Conservation (phyloP, 2,888 invertebrate genomes). For the Cylloceria caligata region DNA sequence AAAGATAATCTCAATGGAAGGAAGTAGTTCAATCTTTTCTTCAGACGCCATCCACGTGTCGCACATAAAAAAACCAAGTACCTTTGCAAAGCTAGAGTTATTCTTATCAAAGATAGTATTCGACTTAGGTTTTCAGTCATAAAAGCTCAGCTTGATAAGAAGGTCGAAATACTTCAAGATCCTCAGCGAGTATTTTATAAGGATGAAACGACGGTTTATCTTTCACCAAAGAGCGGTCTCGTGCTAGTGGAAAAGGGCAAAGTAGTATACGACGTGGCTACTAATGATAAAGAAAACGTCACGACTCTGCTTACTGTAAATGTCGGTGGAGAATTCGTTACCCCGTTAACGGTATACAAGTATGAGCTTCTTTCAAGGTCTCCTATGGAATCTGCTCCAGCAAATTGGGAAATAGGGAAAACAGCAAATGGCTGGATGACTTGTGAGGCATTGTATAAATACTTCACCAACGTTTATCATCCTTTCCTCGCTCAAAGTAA, state of each 20-base stretch:
- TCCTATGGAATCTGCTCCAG: conserved; percentile 65
- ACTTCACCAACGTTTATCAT: conserved; percentile 72
- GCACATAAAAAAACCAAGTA: too few relatives aligned
- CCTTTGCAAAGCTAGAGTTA: conserved; percentile 63
- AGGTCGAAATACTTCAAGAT: too few relatives aligned
- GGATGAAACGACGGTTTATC: conserved; percentile 72
- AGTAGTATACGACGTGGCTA: conserved; percentile 66
- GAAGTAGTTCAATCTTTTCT: conserved; percentile 51
- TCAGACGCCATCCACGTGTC: conserved; percentile 68
- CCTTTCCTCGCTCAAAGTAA: conserved; percentile 69
- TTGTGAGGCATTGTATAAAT: conserved; percentile 72
- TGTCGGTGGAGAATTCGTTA: conserved; percentile 70
- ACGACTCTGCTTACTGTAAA: conserved; percentile 70
- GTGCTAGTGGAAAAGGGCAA: conserved; percentile 70
- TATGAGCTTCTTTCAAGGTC: conserved; percentile 65
- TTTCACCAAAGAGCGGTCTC: conserved; percentile 65
- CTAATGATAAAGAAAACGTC: conserved; percentile 69
- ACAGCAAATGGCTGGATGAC: conserved; percentile 75
- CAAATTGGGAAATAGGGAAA: conserved; percentile 73
- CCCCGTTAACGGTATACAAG: conserved; percentile 69
- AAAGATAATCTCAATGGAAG: conserved; percentile 59
- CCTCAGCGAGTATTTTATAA: conserved; percentile 71
- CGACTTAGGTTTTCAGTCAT: conserved; percentile 65
- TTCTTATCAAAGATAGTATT: conserved; percentile 69
- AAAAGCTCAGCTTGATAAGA: conserved; percentile 56